A percentile compares a stretch with the other conserved stretches of the same genome.
phyloP scores from a whole-genome alignment of 2,113 vertebrate genomes.

The Pipra filicauda region DNA sequence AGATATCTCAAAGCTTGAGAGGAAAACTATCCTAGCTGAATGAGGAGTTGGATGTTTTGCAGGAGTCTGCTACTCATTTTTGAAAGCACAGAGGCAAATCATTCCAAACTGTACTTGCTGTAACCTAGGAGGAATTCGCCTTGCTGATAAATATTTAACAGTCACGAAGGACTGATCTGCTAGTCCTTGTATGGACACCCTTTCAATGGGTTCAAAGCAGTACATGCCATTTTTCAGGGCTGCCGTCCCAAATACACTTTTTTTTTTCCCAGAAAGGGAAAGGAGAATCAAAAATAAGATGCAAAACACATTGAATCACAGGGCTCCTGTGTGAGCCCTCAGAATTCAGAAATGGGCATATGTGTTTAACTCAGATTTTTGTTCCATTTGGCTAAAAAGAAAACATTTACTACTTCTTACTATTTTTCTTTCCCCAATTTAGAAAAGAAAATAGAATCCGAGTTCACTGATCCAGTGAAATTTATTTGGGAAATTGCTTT shows the following conservation, averaged over 20 bases:
- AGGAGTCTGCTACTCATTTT: constrained; percentile 11
- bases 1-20: not conserved
- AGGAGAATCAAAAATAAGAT: not conserved
- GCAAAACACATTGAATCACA: constrained; percentile 1
- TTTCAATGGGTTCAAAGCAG: constrained; percentile 4
- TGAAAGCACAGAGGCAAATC: not conserved
- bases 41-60: not conserved
- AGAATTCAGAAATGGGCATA: not conserved
- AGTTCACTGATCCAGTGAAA: constrained; percentile 28
- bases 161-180: not conserved
- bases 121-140: constrained; percentile 38
- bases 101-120: constrained; percentile 45
- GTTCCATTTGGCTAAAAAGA: not conserved
- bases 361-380: not conserved
- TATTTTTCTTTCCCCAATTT: constrained; percentile 18
- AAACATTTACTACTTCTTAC: not conserved
- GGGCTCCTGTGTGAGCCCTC: not conserved
- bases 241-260: not conserved
- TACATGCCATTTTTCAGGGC: constrained; percentile 4
- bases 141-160: constrained; percentile 58
- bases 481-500: constrained; percentile 50
- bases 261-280: not conserved
- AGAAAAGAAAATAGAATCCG: constrained; percentile 20
- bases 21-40: not conserved
- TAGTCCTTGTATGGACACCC: constrained; percentile 17